Percentiles rank a stretch among this genome's conserved stretches.
These are phyloP conservation scores for Emydocephalus ijimae DNA, from an alignment of 2,113 vertebrate genomes.

Conservation along the genomic window DNA sequence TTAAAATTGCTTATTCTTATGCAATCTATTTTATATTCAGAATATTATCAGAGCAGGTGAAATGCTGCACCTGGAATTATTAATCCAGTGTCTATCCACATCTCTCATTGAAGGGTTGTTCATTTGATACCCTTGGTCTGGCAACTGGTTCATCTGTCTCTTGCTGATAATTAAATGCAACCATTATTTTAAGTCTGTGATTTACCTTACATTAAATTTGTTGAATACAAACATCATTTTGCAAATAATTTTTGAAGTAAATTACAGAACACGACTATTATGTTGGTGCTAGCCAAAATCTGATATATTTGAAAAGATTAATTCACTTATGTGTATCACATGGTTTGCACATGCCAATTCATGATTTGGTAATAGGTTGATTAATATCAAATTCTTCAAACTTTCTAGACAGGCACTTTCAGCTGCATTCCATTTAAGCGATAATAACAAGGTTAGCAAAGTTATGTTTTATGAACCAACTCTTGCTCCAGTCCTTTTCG, in stretches of 20 bases:
- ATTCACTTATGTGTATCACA: background rate
- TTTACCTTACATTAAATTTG: background rate
- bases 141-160: slow-evolving; percentile 9
- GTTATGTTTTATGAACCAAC: background rate
- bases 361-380: background rate
- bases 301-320: background rate
- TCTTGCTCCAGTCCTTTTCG: background rate
- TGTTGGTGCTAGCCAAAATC: slow-evolving; percentile 3
- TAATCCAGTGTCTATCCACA: background rate
- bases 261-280: fast-evolving
- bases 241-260: slow-evolving; percentile 3
- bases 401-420: background rate
- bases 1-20: background rate
- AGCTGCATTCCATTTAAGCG: background rate
- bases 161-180: slow-evolving; percentile 18
- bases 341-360: background rate
- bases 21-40: background rate
- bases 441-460: background rate
- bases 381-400: background rate
- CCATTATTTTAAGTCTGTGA: background rate
- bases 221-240: slow-evolving; percentile 8
- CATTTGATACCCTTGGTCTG: background rate
- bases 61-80: background rate
- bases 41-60: background rate
- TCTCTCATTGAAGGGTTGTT: background rate